These are phyloP conservation scores for Neotragus moschatus DNA, from an alignment of 2,113 vertebrate species.

Conservation along the genomic window DNA sequence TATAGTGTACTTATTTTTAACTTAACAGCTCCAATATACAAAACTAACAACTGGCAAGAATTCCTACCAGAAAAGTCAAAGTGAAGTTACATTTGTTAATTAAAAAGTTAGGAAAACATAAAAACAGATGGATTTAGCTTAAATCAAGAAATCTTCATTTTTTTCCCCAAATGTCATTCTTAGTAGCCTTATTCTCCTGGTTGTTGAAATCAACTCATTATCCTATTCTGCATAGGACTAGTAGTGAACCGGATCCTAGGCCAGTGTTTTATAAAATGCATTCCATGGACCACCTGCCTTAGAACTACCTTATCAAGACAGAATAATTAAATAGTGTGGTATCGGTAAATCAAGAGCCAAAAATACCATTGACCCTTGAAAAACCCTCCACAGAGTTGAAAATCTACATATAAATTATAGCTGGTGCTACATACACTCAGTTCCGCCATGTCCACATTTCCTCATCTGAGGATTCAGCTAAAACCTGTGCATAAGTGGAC, in stretches of 20 bases:
- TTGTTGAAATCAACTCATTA: neutral
- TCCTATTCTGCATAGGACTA: neutral
- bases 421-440: neutral
- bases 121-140: neutral
- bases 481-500: neutral
- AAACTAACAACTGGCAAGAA: slow-evolving; percentile 9
- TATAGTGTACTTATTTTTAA: neutral
- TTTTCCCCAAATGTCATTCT: neutral
- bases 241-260: neutral
- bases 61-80: neutral
- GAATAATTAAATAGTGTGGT: neutral
- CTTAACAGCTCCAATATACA: neutral
- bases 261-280: neutral
- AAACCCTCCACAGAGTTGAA: neutral
- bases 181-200: neutral
- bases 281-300: neutral
- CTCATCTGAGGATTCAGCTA: neutral
- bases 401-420: neutral
- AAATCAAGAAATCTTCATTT: neutral
- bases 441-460: neutral
- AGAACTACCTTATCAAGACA: neutral
- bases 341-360: neutral
- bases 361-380: neutral
- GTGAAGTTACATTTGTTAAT: neutral
- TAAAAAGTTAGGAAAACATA: neutral